These are phyloP conservation scores for Paragorgia papillata DNA, from an alignment of 92 coral and sea anemone genomes.

Conservation along the genomic window DNA sequence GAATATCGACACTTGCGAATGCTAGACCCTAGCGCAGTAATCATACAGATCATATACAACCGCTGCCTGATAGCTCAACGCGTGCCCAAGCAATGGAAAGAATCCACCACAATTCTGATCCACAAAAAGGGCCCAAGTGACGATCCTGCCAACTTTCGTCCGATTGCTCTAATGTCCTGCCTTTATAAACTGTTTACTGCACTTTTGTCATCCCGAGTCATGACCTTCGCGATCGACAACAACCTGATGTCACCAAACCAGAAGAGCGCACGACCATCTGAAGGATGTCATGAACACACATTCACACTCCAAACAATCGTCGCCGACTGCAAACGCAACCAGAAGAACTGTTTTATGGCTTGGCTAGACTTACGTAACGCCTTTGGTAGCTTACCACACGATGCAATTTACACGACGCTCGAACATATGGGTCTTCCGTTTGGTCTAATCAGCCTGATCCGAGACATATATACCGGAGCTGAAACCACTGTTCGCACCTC, in stretches of 20 bases:
- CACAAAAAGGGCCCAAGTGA: slow-evolving; percentile 31
- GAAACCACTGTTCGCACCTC: no score
- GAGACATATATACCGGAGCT: slow-evolving; percentile 7
- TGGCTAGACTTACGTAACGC: slow-evolving; percentile 32
- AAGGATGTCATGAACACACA: slow-evolving; percentile 25
- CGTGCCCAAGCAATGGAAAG: slow-evolving; percentile 33
- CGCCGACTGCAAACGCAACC: slow-evolving; percentile 24
- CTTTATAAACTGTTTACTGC: no score
- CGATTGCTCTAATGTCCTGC: no score
- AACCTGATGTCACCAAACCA: not conserved
- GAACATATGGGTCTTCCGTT: no score
- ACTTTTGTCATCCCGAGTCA: not conserved
- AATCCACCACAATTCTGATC: slow-evolving; percentile 23
- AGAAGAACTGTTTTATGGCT: slow-evolving; percentile 12
- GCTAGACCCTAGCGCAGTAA: slow-evolving; percentile 20
- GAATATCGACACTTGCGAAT: not conserved
- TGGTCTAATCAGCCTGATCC: not conserved
- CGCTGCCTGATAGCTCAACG: not conserved
- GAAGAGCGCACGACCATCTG: no score
- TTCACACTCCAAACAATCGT: slow-evolving; percentile 21
- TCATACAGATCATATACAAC: slow-evolving; percentile 6
- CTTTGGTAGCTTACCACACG: slow-evolving; percentile 34
- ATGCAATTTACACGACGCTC: not conserved
- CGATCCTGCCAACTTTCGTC: slow-evolving; percentile 23
- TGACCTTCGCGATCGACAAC: not conserved